Evolutionary conservation across 2,888 invertebrate species (phyloP), one percentile per base, ranked within the genome.

Genomic region (Drepana falcataria): DNA sequence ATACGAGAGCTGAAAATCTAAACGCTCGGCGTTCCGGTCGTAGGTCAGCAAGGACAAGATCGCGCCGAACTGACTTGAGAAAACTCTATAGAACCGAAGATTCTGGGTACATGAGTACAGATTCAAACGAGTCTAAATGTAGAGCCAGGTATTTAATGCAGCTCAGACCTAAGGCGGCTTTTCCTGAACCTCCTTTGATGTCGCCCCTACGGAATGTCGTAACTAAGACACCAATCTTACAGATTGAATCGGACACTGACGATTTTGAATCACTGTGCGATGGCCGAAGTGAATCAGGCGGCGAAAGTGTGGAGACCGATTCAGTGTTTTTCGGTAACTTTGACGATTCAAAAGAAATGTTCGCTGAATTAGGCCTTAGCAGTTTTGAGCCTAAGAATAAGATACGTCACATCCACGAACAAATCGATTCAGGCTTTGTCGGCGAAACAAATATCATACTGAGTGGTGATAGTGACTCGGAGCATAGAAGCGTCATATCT

Each of bases 91-190:
- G 79, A 73, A 89, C 85, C 2, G 94, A 94, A 80, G 97, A 97
- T 78, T 96, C 96, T 6, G 97, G 96, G 0, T 97, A 97, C 69
- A 92, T 97, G 68, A 97, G 96, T 74, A 96, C 96, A 0, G 96
- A 96, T 74, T 96, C 96, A 2, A 93, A 92, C 56, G 94, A 94
- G 68, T 93, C 93, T 0, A 91, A 90, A 68, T 83, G 87, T 48
- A 83, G 87, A 69, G 87, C 90, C 6, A 87, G 85, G 61, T 91
- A 87, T 63, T 74, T 90, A 57, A 79, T 90, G 80, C 92, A 91
- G 61, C 63, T 89, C 35, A 84, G 78, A 65, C 86, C 89, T 4
- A 87, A 82, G 64, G 64, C 77, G 6, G 51, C 70, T 4, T 60
- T 79, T 37, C 73, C 76, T 21, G 83, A 84, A 58, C 69, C 80